A percentile compares a stretch with the other conserved stretches of the same genome.
Evolutionary conservation across 2,888 invertebrate genomes (phyloP).

Genomic region (Noctua janthe): DNA sequence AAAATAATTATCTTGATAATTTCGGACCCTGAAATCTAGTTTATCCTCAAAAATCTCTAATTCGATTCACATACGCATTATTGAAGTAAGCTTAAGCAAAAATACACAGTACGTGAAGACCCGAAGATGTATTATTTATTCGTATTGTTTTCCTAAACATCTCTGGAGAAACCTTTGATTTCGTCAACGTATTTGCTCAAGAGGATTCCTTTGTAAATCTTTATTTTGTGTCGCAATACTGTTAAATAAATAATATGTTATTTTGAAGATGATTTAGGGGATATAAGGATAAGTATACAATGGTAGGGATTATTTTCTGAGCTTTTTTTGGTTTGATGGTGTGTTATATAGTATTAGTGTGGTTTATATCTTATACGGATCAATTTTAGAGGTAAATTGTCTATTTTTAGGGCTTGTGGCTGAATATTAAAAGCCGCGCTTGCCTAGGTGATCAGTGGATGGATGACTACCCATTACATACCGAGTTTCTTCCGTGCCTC

Average conservation of each 20-base stretch:
- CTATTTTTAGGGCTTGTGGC: too few relatives aligned
- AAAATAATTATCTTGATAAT: neutral
- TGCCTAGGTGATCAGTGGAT: too few relatives aligned
- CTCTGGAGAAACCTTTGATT: constrained; percentile 41
- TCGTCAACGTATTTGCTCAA: constrained; percentile 33
- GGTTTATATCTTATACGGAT: too few relatives aligned
- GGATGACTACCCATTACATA: too few relatives aligned
- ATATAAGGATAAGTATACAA: neutral
- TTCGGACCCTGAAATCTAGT: neutral
- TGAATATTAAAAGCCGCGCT: too few relatives aligned
- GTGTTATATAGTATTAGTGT: neutral
- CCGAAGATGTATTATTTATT: constrained; percentile 36
- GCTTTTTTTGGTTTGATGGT: neutral
- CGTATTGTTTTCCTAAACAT: constrained; percentile 22
- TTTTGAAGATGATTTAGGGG: constrained; percentile 14
- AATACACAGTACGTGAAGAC: neutral
- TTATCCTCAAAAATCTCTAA: neutral
- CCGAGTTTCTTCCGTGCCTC: too few relatives aligned
- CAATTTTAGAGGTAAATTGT: too few relatives aligned
- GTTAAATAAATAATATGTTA: constrained; percentile 50
- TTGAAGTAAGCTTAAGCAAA: constrained; percentile 11
- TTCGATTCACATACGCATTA: neutral
- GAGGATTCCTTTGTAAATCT: constrained; percentile 35
- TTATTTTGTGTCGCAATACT: constrained; percentile 28
- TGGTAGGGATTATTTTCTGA: constrained; percentile 7